Conservation (phyloP, 2,113 vertebrate species). For the Cyprinodon tularosa region DNA sequence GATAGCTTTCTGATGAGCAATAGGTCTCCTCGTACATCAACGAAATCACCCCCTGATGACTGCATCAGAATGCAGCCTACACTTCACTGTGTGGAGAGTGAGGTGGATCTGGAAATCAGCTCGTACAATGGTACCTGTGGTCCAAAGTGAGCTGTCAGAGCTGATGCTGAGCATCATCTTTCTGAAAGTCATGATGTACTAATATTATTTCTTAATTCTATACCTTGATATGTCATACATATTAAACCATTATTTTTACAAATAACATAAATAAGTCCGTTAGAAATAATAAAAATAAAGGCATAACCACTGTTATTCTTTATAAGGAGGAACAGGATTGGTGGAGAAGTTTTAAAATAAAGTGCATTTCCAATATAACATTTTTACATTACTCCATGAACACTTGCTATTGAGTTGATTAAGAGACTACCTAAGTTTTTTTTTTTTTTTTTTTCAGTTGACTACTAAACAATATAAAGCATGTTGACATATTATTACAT, state of each 20-base stretch:
- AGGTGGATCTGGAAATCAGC: conserved; percentile 58
- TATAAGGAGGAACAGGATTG: not conserved
- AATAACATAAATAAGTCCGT: too few species aligned
- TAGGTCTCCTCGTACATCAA: conserved; percentile 62
- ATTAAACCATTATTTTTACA: too few species aligned
- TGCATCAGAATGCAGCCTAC: conserved; percentile 58
- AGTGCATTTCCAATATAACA: too few species aligned
- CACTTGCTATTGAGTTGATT: not conserved
- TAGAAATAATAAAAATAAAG: not conserved
- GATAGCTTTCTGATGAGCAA: conserved; percentile 71
- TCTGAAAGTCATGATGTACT: conserved; percentile 2
- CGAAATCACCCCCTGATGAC: conserved; percentile 65
- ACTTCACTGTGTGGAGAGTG: conserved; percentile 34
- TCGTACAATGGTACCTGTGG: conserved; percentile 43
- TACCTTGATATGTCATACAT: too few species aligned
- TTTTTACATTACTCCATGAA: not conserved
- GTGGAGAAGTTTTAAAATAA: not conserved
- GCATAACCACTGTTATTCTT: not conserved
- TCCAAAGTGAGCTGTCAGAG: conserved; percentile 49
- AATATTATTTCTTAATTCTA: not conserved
- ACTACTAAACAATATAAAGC: not conserved
- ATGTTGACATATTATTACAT: too few species aligned
- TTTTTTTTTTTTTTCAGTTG: not conserved
- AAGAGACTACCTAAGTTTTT: not conserved
- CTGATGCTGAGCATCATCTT: conserved; percentile 14